Evolutionary conservation across 1,140 invertebrate genomes (phyloP), one percentile per base, ranked within the genome.

Genomic region (Cotesia vestalis): DNA sequence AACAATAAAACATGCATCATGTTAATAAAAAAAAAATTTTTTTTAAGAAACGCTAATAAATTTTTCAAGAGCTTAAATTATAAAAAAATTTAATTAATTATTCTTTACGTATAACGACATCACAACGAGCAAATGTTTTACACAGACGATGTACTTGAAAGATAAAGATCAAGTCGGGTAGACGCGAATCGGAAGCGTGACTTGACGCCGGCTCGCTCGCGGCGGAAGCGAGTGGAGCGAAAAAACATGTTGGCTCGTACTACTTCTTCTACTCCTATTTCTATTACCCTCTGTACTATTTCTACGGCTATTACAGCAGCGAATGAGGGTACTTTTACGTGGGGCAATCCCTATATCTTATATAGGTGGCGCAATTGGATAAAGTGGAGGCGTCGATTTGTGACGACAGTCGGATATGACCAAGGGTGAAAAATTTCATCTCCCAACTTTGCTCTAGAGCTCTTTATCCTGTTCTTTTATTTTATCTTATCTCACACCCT

Each of bases 201-300:
- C 40, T 78, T 75, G 73, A 81, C 76, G 77, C 76, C 75, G 73
- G 69, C 63, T 69, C 75, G 73, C 75, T 79, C 77, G 35, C 69
- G 60, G 76, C 81, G 82, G 81, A 83, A 83, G 80, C 77, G 77
- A 79, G 73, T 75, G 77, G 80, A 83, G 81, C 81, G 82, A 83
- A 83, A 83, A 83, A 83, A 83, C 81, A 75, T 83, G 82, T 83
- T 79, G 77, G 75, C 75, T 69, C 71, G 40, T 46, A 46, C 40
- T 46, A 27, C 27, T 27, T 27, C 27, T 27, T 27, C 27, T 27
- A 27, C 27, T 46, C 11, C 40, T 46, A 46, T 46, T 46, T 46
- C 40, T 46, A 46, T 46, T 46, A 11, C 40, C 40, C 40, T 46
- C 40, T 46, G 40, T 46, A 46, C 40, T 46, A 46, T 46, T 46